Percentiles rank a stretch among this genome's conserved stretches.
Conservation (phyloP, 2,113 vertebrate species). For the Progne subis region DNA sequence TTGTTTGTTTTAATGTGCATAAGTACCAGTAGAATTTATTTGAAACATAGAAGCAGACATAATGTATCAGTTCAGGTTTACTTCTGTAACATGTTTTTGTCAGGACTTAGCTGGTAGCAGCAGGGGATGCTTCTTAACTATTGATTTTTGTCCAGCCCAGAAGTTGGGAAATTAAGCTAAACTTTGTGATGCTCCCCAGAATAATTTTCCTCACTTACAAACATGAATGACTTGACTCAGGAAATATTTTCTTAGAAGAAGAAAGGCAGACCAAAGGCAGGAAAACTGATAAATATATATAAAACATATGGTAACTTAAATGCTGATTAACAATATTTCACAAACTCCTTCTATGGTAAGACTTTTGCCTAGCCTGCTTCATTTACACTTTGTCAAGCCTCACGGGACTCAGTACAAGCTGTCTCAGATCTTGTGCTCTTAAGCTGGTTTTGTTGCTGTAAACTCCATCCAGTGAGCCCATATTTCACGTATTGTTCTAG, state of each 20-base stretch:
- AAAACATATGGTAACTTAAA: not conserved
- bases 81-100: not conserved
- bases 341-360: not conserved
- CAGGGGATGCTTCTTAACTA: not conserved
- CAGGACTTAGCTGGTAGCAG: not conserved
- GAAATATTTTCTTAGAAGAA: not conserved
- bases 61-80: not conserved
- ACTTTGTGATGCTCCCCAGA: rapidly evolving
- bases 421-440: not conserved
- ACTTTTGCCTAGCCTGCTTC: not conserved
- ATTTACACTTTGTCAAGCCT: not conserved
- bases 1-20: not conserved
- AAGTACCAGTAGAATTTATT: not conserved
- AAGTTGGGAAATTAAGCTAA: not conserved
- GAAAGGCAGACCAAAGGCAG: not conserved
- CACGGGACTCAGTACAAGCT: not conserved
- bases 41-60: not conserved
- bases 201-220: not conserved
- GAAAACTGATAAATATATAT: not conserved
- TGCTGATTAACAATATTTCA: not conserved
- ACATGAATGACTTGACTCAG: not conserved
- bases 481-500: not conserved
- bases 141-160: not conserved
- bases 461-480: not conserved
- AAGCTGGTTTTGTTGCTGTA: not conserved